Conservation (phyloP, 2,113 vertebrate species). For the Heptranchias perlo region DNA sequence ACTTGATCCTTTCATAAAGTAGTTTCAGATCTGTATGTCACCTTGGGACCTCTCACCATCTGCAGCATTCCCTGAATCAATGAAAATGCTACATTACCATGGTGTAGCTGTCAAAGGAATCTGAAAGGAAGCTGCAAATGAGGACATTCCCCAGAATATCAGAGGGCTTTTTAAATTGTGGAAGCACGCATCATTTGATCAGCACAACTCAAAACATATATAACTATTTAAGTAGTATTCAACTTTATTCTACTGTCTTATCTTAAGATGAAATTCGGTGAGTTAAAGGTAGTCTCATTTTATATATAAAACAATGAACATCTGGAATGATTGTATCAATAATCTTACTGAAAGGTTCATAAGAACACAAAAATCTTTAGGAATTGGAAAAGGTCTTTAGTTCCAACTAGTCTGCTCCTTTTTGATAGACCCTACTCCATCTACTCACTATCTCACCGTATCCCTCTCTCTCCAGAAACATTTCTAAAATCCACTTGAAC, state of each 20-base stretch:
- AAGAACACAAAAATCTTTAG: background rate
- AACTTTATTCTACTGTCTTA: conserved; percentile 31
- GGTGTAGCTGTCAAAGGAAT: background rate
- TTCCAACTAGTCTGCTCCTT: background rate
- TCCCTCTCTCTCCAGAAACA: background rate
- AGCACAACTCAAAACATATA: conserved; percentile 18
- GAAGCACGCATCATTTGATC: background rate
- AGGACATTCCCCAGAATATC: background rate
- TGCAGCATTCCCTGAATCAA: background rate
- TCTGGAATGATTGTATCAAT: background rate
- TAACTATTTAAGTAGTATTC: background rate
- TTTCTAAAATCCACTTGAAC: background rate
- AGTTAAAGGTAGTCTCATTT: background rate
- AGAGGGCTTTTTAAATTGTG: background rate
- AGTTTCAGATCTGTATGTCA: background rate
- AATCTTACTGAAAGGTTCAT: background rate
- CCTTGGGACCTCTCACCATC: background rate
- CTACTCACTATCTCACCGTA: background rate
- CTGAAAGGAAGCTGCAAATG: background rate
- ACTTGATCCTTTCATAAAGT: background rate
- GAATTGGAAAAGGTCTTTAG: background rate
- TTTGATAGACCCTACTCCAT: background rate
- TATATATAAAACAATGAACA: background rate
- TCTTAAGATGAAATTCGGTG: background rate
- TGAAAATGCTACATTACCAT: background rate